Evolutionary conservation across 2,888 invertebrate species (phyloP).

Genomic region (Leistus spinibarbis): DNA sequence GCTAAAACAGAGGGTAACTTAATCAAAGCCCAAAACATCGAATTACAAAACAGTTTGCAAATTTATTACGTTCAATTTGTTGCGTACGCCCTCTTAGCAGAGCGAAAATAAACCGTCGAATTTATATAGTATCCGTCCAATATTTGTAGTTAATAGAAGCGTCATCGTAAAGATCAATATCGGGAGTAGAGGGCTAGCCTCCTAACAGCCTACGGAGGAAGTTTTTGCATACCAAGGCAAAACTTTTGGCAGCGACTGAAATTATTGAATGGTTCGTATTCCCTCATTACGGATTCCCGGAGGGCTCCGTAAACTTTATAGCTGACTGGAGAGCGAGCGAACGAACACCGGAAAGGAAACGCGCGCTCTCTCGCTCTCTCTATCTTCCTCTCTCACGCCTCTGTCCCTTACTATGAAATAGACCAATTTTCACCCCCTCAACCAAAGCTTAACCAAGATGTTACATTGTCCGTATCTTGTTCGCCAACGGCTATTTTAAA

Average conservation of each 20-base stretch:
- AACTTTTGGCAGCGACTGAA: constrained; percentile 51
- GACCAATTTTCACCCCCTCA: constrained; percentile 35
- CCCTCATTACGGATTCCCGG: constrained; percentile 51
- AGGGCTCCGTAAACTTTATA: constrained; percentile 43
- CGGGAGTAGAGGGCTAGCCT: neutral
- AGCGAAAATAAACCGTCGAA: neutral
- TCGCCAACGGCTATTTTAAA: neutral
- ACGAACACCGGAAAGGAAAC: neutral
- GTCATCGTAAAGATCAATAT: constrained; percentile 28
- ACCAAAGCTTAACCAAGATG: neutral
- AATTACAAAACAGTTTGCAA: neutral
- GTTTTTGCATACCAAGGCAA: constrained; percentile 52
- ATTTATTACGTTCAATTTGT: neutral
- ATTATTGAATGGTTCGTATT: constrained; percentile 51
- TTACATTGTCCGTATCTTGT: neutral
- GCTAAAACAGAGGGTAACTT: no score
- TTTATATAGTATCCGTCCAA: neutral
- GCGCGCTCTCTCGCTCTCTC: neutral
- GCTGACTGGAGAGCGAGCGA: constrained; percentile 13
- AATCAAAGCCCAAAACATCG: neutral
- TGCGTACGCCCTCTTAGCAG: neutral
- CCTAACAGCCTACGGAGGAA: constrained; percentile 44
- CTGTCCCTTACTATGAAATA: constrained; percentile 17
- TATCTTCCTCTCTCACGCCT: neutral
- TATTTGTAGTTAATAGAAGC: neutral